Evolutionary conservation across 2,888 invertebrate genomes (phyloP).

Genomic region (Harpalus rubripes): DNA sequence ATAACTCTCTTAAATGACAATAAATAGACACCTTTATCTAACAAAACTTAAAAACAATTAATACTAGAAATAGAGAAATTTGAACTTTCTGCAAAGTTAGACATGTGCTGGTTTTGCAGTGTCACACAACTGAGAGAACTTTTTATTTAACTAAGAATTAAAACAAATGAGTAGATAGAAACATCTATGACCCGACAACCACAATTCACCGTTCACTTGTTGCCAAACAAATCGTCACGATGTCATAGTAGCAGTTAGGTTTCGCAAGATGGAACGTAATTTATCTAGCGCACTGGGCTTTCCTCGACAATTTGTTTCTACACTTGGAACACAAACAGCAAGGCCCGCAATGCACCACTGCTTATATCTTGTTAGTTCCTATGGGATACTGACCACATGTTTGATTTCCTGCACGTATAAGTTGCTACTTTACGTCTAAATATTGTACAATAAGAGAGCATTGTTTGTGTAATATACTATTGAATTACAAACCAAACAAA

Average conservation of each 20-base stretch:
- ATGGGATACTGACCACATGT: background rate
- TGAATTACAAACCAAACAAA: background rate
- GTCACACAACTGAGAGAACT: background rate
- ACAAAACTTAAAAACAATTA: too few species aligned
- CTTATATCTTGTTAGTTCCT: conserved; percentile 3
- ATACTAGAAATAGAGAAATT: too few species aligned
- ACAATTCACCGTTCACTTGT: conserved; percentile 49
- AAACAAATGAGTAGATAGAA: conserved; percentile 32
- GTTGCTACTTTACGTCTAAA: conserved; percentile 6
- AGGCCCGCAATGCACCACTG: background rate
- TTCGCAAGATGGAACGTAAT: conserved; percentile 39
- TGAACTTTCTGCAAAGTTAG: too few species aligned
- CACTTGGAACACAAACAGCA: conserved; percentile 6
- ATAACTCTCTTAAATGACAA: too few species aligned
- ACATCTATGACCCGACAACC: conserved; percentile 21
- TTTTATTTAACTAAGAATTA: background rate
- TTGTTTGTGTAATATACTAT: background rate
- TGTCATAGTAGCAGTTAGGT: conserved; percentile 32
- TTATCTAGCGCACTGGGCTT: conserved; percentile 36
- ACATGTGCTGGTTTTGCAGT: too few species aligned
- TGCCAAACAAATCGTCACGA: conserved; percentile 54
- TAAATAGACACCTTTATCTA: too few species aligned
- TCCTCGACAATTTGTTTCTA: conserved; percentile 30
- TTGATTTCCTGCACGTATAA: background rate
- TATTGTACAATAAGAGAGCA: background rate